These are phyloP conservation scores for Acromyrmex charruanus DNA, from an alignment of 1,140 invertebrate species.

Conservation along the genomic window DNA sequence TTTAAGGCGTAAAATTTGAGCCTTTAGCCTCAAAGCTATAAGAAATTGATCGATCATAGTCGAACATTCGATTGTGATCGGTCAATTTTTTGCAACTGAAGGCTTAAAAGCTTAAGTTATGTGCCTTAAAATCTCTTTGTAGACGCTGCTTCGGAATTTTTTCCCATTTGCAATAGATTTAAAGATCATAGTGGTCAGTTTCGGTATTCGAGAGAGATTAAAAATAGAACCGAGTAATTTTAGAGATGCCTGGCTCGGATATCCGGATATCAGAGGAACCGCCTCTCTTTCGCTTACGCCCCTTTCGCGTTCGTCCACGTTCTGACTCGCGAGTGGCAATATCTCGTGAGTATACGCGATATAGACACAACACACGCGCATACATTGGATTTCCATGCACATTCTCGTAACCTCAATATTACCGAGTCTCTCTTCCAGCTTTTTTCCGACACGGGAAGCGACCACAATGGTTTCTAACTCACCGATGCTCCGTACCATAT, in stretches of 20 bases:
- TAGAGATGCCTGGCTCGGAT: conserved; percentile 49
- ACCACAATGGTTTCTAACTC: conserved; percentile 35
- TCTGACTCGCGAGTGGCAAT: conserved; percentile 40
- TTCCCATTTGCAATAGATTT: neutral
- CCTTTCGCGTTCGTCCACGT: conserved; percentile 53
- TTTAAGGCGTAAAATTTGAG: too few relatives aligned
- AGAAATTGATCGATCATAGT: too few relatives aligned
- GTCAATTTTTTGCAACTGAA: too few relatives aligned
- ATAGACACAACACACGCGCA: neutral
- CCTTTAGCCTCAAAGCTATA: too few relatives aligned
- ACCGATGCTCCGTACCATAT: conserved; percentile 32
- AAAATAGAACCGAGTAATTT: conserved; percentile 40
- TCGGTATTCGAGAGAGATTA: conserved; percentile 33
- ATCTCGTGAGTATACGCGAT: conserved; percentile 44
- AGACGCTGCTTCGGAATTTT: neutral
- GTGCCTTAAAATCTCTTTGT: too few relatives aligned
- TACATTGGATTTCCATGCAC: neutral
- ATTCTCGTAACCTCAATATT: conserved; percentile 7
- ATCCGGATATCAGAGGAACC: conserved; percentile 55
- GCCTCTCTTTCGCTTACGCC: conserved; percentile 50
- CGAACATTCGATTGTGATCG: too few relatives aligned
- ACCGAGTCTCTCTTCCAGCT: conserved; percentile 7
- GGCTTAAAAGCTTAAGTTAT: too few relatives aligned
- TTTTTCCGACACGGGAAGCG: neutral
- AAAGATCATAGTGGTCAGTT: neutral